Base-by-base conservation (phyloP, 92 coral and sea anemone species). In the Virgularia gustaviana region DNA sequence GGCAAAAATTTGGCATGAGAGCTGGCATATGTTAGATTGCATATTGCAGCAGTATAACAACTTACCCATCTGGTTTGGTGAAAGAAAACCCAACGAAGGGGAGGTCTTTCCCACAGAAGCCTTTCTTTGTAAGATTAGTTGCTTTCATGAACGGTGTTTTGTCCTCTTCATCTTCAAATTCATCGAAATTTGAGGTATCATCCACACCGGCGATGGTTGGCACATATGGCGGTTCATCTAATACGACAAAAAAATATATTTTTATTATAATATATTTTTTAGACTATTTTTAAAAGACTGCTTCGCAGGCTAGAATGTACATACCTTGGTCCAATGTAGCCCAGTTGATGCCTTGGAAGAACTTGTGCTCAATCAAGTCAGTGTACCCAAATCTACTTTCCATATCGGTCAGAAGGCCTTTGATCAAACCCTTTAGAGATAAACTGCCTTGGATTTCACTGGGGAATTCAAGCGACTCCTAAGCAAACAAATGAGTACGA, bases 81-180 rank as follows among this genome's bases (percentile, higher is more conserved):
- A 92, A 92, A 8, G 98, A 84, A 60, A 92, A 92, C 2, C 98
- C 98, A 24, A 92, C 90, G 63, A 92, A 92, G 5, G 98, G 96
- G 53, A 92, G 51, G 44, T 89, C 92, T 70, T 76, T 89, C 52
- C 98, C 98, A 29, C 75, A 58, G 72, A 92, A 92, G 8, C 84
- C 84, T 78, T 89, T 92, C 20, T 65, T 70, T 57, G 77, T 83
- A 8, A 57, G 61, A 49, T 53, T 51, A 31, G 33, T 37, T 31
- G 58, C 31, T 22, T 29, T 51, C 9, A 59, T 61, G 33, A 68
- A 68, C 12, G 59, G 11, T 38, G 31, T 25, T 2, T 35, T 41
- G 18, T 68, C 75, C 20, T 60, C 66, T 43, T 92, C 98, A 2
- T 94, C 90, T 37, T 92, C 96, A 74, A 92, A 92, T 67, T 92